phyloP scores from a whole-genome alignment of 2,113 vertebrate genomes.

The Carollia perspicillata region DNA sequence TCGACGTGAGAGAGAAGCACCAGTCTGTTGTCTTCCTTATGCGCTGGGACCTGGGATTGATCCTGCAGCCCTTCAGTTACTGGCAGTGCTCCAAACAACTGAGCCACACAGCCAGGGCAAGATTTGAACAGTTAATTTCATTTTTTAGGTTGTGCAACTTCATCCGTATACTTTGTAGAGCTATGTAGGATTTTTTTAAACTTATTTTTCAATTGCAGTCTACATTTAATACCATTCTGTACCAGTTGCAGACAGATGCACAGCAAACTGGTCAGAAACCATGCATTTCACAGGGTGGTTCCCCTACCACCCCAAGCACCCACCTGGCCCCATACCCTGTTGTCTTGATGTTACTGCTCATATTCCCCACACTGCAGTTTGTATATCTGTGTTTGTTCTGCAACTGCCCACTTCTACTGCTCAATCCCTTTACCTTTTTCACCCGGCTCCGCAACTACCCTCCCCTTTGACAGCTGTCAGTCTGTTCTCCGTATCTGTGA shows the following conservation, averaged over 20 bases:
- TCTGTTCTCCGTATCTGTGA: neutral
- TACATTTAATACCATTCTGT: neutral
- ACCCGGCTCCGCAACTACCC: neutral
- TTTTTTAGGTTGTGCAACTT: neutral
- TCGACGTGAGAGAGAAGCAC: no score
- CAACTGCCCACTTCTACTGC: neutral
- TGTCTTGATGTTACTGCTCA: neutral
- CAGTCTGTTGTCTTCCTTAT: no score
- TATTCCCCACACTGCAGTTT: neutral
- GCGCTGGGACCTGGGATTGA: no score
- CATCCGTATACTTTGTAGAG: neutral
- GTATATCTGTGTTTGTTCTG: neutral
- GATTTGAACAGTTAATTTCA: neutral
- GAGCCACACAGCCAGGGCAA: neutral
- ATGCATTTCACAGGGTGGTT: no score
- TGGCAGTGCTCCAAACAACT: no score
- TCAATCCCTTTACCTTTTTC: neutral
- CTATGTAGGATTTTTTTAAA: neutral
- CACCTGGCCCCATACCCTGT: neutral
- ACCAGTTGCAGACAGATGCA: neutral
- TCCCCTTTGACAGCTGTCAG: neutral
- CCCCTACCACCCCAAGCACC: neutral
- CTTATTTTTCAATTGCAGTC: neutral
- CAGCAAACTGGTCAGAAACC: neutral
- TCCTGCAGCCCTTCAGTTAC: no score